These are phyloP conservation scores for Perithous albicinctus DNA, from an alignment of 2,888 invertebrate genomes.

Conservation along the genomic window DNA sequence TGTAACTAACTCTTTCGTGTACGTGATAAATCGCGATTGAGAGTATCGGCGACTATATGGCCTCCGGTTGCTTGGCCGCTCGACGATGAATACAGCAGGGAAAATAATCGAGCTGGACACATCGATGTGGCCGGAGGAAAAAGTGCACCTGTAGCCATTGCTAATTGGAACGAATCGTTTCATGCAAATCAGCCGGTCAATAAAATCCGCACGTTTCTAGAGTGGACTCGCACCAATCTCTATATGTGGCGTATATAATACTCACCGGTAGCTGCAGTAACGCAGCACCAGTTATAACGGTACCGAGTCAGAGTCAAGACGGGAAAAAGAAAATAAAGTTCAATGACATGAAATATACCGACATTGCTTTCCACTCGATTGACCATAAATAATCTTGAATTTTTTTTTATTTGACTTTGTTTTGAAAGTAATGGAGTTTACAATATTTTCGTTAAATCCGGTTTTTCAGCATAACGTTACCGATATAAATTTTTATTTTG, in stretches of 20 bases:
- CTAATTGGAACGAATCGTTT: constrained; percentile 73
- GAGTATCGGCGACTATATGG: constrained; percentile 51
- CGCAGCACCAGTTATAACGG: constrained; percentile 20
- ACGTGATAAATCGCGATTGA: constrained; percentile 58
- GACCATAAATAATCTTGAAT: too few species aligned
- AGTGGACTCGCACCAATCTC: constrained; percentile 39
- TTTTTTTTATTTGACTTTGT: too few species aligned
- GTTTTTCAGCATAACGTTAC: too few species aligned
- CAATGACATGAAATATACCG: constrained; percentile 30
- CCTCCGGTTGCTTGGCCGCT: neutral
- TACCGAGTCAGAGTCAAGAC: neutral
- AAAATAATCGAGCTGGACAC: constrained; percentile 15
- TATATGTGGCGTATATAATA: constrained; percentile 44
- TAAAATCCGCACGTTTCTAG: constrained; percentile 63
- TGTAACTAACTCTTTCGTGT: constrained; percentile 30
- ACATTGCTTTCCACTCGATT: neutral
- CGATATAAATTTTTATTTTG: too few species aligned
- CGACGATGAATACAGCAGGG: constrained; percentile 7
- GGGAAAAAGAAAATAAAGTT: constrained; percentile 34
- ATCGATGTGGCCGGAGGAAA: constrained; percentile 15
- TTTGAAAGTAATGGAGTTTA: too few species aligned
- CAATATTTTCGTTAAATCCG: neutral
- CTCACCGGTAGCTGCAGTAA: neutral
- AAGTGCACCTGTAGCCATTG: constrained; percentile 62
- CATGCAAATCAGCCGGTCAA: constrained; percentile 69